Evolutionary conservation across 2,888 invertebrate genomes (phyloP).

Genomic region (Athalia cordata): DNA sequence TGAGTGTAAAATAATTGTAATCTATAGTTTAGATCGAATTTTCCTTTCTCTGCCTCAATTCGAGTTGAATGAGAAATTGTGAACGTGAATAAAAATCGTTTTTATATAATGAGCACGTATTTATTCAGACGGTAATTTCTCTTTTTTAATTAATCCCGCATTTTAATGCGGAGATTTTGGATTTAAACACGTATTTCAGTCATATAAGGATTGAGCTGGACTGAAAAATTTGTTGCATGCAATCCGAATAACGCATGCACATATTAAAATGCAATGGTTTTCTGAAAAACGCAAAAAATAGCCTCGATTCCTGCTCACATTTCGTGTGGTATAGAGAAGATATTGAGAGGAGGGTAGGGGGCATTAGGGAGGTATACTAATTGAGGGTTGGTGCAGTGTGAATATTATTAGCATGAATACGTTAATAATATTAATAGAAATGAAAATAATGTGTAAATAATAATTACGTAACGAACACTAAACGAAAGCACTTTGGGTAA

Average conservation of each 20-base stretch:
- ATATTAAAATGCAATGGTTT: not conserved
- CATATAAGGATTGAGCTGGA: not conserved
- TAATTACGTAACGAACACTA: not conserved
- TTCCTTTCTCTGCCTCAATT: too few relatives aligned
- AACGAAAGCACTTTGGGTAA: slow-evolving; percentile 2
- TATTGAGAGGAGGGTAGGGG: too few relatives aligned
- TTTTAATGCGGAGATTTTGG: not conserved
- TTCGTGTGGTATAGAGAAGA: slow-evolving; percentile 17
- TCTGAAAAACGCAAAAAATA: not conserved
- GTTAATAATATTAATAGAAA: not conserved
- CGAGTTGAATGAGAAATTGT: too few relatives aligned
- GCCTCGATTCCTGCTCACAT: slow-evolving; percentile 14
- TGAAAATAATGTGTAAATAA: not conserved
- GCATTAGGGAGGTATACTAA: not conserved
- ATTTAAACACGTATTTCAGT: slow-evolving; percentile 20
- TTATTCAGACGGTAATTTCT: too few relatives aligned
- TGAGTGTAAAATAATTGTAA: too few relatives aligned
- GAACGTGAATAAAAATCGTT: too few relatives aligned
- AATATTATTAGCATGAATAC: slow-evolving; percentile 8
- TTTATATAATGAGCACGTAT: too few relatives aligned
- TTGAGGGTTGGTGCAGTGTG: slow-evolving; percentile 29
- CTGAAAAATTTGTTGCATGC: slow-evolving; percentile 2
- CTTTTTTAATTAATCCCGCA: not conserved
- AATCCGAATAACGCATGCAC: slow-evolving; percentile 43
- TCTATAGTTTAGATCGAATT: too few relatives aligned